Base-by-base conservation (phyloP, 2,888 invertebrate genomes). In the Ectropis crepuscularia region DNA sequence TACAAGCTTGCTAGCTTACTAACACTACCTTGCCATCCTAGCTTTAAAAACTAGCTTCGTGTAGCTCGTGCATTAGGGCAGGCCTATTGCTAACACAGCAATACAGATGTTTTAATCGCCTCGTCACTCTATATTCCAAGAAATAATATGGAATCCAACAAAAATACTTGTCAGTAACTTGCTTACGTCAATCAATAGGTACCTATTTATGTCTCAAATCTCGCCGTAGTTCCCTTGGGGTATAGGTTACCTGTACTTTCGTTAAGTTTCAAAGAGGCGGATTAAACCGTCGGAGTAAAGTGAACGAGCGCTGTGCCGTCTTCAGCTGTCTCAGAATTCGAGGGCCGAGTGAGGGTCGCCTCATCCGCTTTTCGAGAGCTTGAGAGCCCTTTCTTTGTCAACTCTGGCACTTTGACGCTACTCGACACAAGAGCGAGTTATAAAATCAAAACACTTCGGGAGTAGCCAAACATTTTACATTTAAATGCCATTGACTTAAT, bases 391-490 rank as follows among this genome's bases (percentile, higher is more conserved):
- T 39, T 50, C 50, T 50, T 39, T 39, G 11, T 39, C 11, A 9
- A 39, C 37, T 50, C 39, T 39, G 39, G 12, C 12, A 39, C 38
- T 50, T 50, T 38, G 12, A 39, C 50, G 50, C 50, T 50, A 39
- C 50, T 50, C 39, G 7, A 50, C 12, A 1, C 28, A 53, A 53
- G 42, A 28, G 53, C 10, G 39, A 39, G 53, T 53, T 53, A 42
- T 53, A 42, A 42, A 53, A 53, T 57, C 57, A 57, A 57, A 47
- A 53, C 53, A 53, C 53, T 53, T 28, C 9, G 12, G 16, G 12
- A 51, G 8, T 11, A 10, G 41, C 41, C 10, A 41, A 41, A 9
- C 5, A 41, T 41, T 41, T 41, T 7, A 9, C 10, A 41, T 41
- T 41, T 41, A 8, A 10, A 41, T 41, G 5, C 10, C 16, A 28